Conservation (phyloP, 1,140 invertebrate species). For the Cotesia vestalis region DNA sequence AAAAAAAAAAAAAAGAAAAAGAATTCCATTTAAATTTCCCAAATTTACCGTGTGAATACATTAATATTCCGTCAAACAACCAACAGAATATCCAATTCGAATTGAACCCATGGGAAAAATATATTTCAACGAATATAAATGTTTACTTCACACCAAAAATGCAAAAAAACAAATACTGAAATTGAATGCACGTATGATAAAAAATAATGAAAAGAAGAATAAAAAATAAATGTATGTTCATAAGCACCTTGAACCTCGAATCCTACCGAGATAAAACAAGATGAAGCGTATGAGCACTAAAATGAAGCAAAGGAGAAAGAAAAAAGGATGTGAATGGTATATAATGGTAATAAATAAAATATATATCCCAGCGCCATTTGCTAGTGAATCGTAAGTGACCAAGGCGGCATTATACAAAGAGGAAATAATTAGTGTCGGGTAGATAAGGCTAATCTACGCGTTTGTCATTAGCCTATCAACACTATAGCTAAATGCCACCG, state of each 20-base stretch:
- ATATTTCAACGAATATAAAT: not conserved
- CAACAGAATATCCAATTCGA: no score
- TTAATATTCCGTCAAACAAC: no score
- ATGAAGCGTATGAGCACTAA: slow-evolving; percentile 9
- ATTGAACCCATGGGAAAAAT: not conserved
- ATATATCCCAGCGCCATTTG: slow-evolving; percentile 55
- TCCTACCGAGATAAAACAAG: slow-evolving; percentile 5
- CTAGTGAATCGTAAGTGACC: slow-evolving; percentile 35
- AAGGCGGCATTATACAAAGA: slow-evolving; percentile 58
- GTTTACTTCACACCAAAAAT: not conserved
- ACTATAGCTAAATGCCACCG: slow-evolving; percentile 44
- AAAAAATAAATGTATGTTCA: not conserved
- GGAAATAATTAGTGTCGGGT: slow-evolving; percentile 63
- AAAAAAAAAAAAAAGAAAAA: no score
- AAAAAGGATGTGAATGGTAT: slow-evolving; percentile 29
- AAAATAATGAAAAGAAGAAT: slow-evolving; percentile 14
- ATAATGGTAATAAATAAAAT: slow-evolving; percentile 44
- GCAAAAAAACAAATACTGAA: not conserved
- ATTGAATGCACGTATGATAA: slow-evolving; percentile 5
- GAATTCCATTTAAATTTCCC: no score
- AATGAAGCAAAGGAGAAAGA: slow-evolving; percentile 19
- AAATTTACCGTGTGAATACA: no score
- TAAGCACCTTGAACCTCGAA: not conserved
- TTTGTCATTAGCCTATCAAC: slow-evolving; percentile 67
- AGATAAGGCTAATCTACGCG: slow-evolving; percentile 64